Evolutionary conservation across 2,888 invertebrate species (phyloP), one percentile per base, ranked within the genome.

Genomic region (Matsumyia berberina): DNA sequence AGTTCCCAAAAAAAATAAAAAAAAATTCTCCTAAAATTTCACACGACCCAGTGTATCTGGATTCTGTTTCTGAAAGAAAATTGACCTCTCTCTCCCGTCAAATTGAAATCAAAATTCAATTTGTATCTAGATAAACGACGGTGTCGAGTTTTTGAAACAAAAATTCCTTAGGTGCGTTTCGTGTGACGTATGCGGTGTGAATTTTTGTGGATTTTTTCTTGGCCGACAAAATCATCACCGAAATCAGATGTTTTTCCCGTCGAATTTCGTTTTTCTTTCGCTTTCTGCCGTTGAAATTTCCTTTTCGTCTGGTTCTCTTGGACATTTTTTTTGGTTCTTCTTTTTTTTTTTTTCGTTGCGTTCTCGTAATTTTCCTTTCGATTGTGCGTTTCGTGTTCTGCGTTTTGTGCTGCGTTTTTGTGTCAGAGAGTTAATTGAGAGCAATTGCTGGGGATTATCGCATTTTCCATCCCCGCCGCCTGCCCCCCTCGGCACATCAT

Each of bases 381-480:
- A 73, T 85, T 46, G 80, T 80, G 80, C 66, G 24, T 24, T 24
- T 85, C 39, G 80, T 80, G 80, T n/a, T n/a, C 58, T 24, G 24
- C 24, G 74, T 24, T 24, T 85, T 46, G 80, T 80, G 80, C 58
- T 24, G 24, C 24, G 74, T 73, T 67, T 67, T 78, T 73, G 55
- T 67, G 51, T 77, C 51, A 70, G 70, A 70, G 57, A 66, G 58
- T 82, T 83, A 79, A 83, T 83, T 83, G 83, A 79, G 79, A 79
- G 73, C 67, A 83, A 73, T 83, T 74, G 79, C 74, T 79, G 64
- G 42, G 57, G 83, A 85, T 85, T 74, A 79, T 85, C 83, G 69
- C 79, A 83, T 74, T 79, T 83, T 78, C 73, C 35, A 24, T 3
- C 24, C 1, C 57, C 24, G 66, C 60, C 4, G 24, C 24, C 4